Conservation (phyloP, 2,113 vertebrate species). For the Morone saxatilis region DNA sequence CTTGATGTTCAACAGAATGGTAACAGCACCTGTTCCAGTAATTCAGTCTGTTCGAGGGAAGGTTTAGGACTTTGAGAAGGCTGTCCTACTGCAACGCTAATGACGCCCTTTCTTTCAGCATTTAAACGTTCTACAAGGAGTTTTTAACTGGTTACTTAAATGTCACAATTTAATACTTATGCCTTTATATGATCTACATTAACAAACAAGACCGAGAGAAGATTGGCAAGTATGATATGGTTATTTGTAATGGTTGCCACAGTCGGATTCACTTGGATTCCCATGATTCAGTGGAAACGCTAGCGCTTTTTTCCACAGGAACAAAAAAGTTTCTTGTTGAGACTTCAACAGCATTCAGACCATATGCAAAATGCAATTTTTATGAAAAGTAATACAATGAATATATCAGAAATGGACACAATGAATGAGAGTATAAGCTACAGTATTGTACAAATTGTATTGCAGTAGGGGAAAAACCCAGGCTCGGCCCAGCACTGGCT, state of each 20-base stretch:
- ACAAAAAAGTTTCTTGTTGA: too few relatives aligned
- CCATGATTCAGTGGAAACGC: too few relatives aligned
- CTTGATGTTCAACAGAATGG: conserved; percentile 57
- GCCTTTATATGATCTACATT: too few relatives aligned
- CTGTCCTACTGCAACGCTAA: background rate
- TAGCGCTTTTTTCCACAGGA: too few relatives aligned
- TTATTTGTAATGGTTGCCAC: too few relatives aligned
- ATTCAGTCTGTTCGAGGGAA: conserved; percentile 34
- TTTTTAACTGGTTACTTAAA: too few relatives aligned
- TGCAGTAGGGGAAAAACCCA: background rate
- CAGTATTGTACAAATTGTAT: background rate
- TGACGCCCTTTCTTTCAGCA: background rate
- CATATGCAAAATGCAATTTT: too few relatives aligned
- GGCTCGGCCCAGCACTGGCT: background rate
- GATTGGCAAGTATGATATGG: too few relatives aligned
- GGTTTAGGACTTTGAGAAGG: conserved; percentile 11
- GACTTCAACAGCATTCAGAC: background rate
- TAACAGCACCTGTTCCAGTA: conserved; percentile 27
- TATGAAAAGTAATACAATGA: background rate
- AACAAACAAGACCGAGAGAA: too few relatives aligned
- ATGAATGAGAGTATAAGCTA: background rate
- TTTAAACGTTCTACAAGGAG: too few relatives aligned
- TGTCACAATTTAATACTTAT: too few relatives aligned
- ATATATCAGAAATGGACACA: background rate
- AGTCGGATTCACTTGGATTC: too few relatives aligned